Evolutionary conservation across 2,113 vertebrate species (phyloP).

Genomic region (Sorex araneus): DNA sequence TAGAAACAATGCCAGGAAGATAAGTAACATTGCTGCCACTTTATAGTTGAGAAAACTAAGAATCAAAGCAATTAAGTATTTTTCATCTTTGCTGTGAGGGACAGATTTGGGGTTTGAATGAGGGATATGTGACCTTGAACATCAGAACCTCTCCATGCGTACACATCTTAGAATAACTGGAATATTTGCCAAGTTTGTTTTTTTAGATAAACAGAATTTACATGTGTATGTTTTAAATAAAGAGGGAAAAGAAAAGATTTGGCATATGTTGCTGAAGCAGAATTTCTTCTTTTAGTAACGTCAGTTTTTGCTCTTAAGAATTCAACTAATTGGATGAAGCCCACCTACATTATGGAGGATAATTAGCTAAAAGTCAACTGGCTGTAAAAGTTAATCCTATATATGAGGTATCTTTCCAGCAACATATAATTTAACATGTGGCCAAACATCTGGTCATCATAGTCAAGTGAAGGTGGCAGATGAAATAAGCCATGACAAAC

Average conservation of each 20-base stretch:
- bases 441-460: background rate
- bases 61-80: background rate
- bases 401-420: background rate
- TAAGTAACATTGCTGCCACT: background rate
- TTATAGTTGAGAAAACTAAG: constrained; percentile 14
- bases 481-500: background rate
- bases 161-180: background rate
- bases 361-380: background rate
- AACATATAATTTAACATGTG: background rate
- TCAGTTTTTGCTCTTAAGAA: no score
- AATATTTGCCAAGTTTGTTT: background rate
- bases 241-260: no score
- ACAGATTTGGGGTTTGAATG: background rate
- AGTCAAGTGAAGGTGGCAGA: background rate
- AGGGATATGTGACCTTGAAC: accelerated
- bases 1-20: background rate
- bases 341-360: background rate
- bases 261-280: no score
- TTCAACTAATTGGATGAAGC: background rate
- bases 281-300: no score
- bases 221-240: no score
- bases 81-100: no score
- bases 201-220: no score
- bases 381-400: background rate
- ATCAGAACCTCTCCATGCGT: background rate